Conservation (phyloP, 2,113 vertebrate genomes). For the Halichoeres trimaculatus region DNA sequence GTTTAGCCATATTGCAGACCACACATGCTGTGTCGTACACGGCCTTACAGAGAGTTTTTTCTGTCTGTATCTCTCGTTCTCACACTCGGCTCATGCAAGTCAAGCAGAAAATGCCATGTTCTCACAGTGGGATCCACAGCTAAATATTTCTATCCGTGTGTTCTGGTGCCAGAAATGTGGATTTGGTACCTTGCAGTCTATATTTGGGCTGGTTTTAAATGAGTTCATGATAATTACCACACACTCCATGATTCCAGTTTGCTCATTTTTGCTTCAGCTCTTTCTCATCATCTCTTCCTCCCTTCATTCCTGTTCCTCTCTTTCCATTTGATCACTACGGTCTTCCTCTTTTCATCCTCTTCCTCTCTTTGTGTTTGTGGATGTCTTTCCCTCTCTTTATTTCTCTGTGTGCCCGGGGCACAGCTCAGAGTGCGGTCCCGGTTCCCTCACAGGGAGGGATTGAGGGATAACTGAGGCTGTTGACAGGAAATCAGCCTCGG, state of each 20-base stretch:
- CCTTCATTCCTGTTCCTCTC: slow-evolving; percentile 3
- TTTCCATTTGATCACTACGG: slow-evolving; percentile 31
- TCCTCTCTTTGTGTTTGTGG: slow-evolving; percentile 21
- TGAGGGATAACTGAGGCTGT: slow-evolving; percentile 83
- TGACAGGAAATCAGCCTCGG: slow-evolving; percentile 84
- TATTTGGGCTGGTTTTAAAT: slow-evolving; percentile 40
- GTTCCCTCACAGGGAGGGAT: slow-evolving; percentile 77
- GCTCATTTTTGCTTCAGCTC: not conserved
- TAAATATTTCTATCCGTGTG: slow-evolving; percentile 24
- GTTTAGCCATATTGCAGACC: too few species aligned
- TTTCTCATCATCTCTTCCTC: slow-evolving; percentile 24
- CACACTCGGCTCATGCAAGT: slow-evolving; percentile 46
- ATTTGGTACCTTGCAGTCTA: slow-evolving; percentile 46
- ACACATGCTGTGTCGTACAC: not conserved
- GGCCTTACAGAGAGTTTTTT: not conserved
- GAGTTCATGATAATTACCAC: slow-evolving; percentile 48
- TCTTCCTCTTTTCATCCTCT: slow-evolving; percentile 31
- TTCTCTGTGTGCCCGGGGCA: slow-evolving; percentile 66
- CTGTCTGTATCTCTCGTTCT: slow-evolving; percentile 40
- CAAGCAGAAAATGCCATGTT: slow-evolving; percentile 56
- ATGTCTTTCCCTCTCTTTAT: slow-evolving; percentile 40
- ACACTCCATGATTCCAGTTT: slow-evolving; percentile 40
- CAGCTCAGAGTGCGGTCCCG: slow-evolving; percentile 76
- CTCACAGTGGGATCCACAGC: slow-evolving; percentile 40
- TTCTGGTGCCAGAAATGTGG: slow-evolving; percentile 48